Percentiles rank a stretch among this genome's conserved stretches.
Evolutionary conservation across 2,113 vertebrate genomes (phyloP).

Genomic region (Dicrurus megarhynchus): DNA sequence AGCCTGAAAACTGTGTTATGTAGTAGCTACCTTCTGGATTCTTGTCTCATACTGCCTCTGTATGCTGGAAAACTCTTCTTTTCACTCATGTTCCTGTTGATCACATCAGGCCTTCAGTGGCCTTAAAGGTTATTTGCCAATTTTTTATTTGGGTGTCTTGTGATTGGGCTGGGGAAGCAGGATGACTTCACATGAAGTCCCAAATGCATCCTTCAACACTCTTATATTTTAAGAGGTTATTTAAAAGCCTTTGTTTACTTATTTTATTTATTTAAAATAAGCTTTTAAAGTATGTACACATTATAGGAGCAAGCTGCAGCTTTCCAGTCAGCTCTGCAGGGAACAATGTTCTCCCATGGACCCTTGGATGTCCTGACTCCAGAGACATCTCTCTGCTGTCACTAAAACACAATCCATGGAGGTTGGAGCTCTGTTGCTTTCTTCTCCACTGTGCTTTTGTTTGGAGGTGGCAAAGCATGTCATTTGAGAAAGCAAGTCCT

Average conservation of each 20-base stretch:
- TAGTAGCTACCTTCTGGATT: not conserved
- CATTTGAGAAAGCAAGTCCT: not conserved
- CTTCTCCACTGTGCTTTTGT: not conserved
- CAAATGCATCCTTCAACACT: not conserved
- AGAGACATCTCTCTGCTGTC: not conserved
- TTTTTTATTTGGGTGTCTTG: not conserved
- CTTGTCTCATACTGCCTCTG: not conserved
- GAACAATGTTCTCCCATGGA: not conserved
- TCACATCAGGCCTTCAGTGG: not conserved
- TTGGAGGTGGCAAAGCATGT: not conserved
- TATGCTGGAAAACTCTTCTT: not conserved
- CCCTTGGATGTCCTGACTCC: not conserved
- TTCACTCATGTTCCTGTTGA: not conserved
- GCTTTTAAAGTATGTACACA: not conserved
- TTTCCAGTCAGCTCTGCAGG: not conserved
- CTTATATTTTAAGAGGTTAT: not conserved
- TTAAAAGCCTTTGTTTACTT: not conserved
- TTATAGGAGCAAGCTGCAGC: not conserved
- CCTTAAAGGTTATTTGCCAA: not conserved
- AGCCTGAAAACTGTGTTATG: not conserved
- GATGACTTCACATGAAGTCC: not conserved
- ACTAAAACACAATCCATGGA: not conserved
- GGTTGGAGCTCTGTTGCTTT: not conserved
- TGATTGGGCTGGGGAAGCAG: not conserved
- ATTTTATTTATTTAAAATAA: not conserved